phyloP scores from a whole-genome alignment of 2,113 vertebrate species.

The Tiliqua scincoides region DNA sequence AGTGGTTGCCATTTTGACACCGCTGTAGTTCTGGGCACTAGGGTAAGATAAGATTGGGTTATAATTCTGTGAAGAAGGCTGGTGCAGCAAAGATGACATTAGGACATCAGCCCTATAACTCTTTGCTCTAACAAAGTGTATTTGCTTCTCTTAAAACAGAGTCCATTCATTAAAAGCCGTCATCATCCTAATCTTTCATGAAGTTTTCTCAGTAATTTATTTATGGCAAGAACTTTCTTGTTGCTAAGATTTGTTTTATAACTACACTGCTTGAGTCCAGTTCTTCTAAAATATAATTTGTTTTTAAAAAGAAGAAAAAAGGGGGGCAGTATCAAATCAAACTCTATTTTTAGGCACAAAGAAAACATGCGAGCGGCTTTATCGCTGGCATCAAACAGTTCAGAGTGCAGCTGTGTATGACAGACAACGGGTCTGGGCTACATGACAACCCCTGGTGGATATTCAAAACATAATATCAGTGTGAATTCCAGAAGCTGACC shows the following conservation, averaged over 20 bases:
- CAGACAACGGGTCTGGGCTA: not conserved
- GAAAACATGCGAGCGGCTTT: not conserved
- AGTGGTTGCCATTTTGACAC: no score
- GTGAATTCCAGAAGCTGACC: conserved; percentile 31
- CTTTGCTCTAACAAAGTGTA: not conserved
- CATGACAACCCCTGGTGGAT: conserved; percentile 6
- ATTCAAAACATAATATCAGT: conserved; percentile 23
- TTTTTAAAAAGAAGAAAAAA: not conserved
- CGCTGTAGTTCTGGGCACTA: no score
- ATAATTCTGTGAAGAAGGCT: not conserved
- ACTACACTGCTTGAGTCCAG: not conserved
- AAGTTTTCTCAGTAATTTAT: not conserved
- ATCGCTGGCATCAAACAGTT: not conserved
- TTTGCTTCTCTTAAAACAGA: fast-evolving
- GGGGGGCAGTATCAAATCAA: not conserved
- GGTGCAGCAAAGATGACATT: not conserved
- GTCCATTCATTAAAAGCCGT: not conserved
- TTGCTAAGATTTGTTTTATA: not conserved
- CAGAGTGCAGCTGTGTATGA: not conserved
- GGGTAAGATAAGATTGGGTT: no score
- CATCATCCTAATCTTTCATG: not conserved
- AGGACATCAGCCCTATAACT: not conserved
- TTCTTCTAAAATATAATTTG: not conserved
- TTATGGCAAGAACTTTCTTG: not conserved
- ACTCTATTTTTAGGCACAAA: not conserved